A percentile compares a stretch with the other conserved stretches of the same genome.
Conservation (phyloP, 2,113 vertebrate species). For the Rhinoptilus africanus region DNA sequence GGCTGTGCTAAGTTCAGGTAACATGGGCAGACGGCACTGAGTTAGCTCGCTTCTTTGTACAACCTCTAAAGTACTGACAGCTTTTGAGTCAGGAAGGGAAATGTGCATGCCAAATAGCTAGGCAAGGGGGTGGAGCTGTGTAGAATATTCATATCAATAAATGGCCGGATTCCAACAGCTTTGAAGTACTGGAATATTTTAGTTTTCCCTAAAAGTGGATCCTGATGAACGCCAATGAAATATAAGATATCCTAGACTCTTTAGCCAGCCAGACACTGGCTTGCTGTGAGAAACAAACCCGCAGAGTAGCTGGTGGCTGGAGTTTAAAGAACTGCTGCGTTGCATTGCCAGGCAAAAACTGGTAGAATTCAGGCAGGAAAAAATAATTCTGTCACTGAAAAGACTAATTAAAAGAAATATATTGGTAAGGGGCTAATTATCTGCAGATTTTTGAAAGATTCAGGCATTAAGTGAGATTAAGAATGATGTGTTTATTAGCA, state of each 20-base stretch:
- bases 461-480: neutral
- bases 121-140: neutral
- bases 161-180: neutral
- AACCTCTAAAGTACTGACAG: neutral
- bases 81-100: neutral
- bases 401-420: neutral
- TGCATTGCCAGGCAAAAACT: neutral
- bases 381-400: neutral
- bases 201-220: neutral
- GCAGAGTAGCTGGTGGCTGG: neutral
- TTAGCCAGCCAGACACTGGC: neutral
- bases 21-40: rapidly evolving
- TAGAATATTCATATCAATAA: neutral
- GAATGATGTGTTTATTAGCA: neutral
- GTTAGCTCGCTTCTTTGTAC: neutral
- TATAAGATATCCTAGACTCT: neutral
- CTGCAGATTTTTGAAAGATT: neutral
- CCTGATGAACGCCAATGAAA: neutral
- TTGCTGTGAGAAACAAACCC: neutral
- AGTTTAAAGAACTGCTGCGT: neutral
- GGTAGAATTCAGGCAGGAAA: neutral
- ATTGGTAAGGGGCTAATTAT: neutral
- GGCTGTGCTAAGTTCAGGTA: neutral
- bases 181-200: neutral
- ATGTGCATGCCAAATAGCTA: neutral